Evolutionary conservation across 2,888 invertebrate genomes (phyloP).

Genomic region (Teleogryllus oceanicus): DNA sequence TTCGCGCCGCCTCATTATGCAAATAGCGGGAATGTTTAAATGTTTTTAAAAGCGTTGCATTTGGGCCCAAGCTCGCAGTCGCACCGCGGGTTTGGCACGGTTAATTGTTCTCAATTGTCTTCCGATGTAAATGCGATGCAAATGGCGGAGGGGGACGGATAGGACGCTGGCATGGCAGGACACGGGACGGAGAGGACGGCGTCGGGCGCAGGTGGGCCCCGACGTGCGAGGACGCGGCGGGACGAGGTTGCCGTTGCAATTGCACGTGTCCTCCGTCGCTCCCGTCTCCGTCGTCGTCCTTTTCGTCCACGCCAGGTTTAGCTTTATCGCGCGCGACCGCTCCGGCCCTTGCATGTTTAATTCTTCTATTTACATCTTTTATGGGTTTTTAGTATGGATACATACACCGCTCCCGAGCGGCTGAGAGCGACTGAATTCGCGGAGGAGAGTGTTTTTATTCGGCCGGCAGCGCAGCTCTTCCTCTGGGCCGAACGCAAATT

Average conservation of each 20-base stretch:
- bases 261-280: too few species aligned
- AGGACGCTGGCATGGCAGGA: not conserved
- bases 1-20: slow-evolving; percentile 18
- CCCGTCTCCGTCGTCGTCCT: too few species aligned
- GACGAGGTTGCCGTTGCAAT: too few species aligned
- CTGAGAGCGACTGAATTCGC: not conserved
- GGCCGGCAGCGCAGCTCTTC: too few species aligned
- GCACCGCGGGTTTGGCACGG: not conserved
- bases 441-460: not conserved
- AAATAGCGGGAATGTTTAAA: not conserved
- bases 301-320: too few species aligned
- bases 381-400: not conserved
- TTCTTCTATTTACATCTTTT: slow-evolving; percentile 18
- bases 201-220: too few species aligned
- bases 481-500: too few species aligned
- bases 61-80: not conserved
- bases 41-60: slow-evolving; percentile 4
- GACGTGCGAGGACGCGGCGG: too few species aligned
- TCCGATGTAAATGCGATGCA: slow-evolving; percentile 9
- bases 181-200: too few species aligned
- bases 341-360: not conserved
- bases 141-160: not conserved
- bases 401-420: not conserved
- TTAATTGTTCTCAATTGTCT: slow-evolving; percentile 1
- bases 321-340: not conserved